phyloP scores from a whole-genome alignment of 2,113 vertebrate genomes.

The Archilochus colubris region DNA sequence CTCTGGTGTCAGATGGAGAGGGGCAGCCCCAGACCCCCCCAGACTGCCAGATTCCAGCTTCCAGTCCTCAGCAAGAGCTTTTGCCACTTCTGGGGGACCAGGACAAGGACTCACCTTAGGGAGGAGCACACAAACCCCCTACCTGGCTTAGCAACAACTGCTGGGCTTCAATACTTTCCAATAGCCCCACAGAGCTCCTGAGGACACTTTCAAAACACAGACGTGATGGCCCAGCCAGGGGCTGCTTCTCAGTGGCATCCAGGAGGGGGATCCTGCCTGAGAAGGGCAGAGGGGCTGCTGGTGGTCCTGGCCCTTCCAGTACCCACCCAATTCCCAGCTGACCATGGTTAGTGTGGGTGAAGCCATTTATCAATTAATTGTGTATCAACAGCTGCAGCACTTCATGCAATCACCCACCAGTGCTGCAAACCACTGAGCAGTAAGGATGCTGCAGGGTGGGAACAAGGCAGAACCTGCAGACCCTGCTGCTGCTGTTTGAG shows the following conservation, averaged over 20 bases:
- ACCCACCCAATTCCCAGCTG: rapidly evolving
- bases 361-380: not conserved
- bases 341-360: not conserved
- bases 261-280: not conserved
- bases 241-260: not conserved
- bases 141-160: not conserved
- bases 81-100: not conserved
- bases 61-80: not conserved
- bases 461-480: not conserved
- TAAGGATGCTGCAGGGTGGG: not conserved
- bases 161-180: not conserved
- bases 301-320: not conserved
- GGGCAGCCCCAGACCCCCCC: not conserved
- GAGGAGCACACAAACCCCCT: not conserved
- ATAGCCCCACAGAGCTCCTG: not conserved
- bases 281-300: not conserved
- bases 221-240: not conserved
- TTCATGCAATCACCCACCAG: not conserved
- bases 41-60: not conserved
- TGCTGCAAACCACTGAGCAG: not conserved
- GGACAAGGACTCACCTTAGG: not conserved
- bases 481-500: not conserved
- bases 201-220: not conserved
- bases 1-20: not conserved
- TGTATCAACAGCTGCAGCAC: not conserved